A percentile compares a stretch with the other conserved stretches of the same genome.
These are phyloP conservation scores for Panopea generosa DNA, from an alignment of 2,888 invertebrate species.

Conservation along the genomic window DNA sequence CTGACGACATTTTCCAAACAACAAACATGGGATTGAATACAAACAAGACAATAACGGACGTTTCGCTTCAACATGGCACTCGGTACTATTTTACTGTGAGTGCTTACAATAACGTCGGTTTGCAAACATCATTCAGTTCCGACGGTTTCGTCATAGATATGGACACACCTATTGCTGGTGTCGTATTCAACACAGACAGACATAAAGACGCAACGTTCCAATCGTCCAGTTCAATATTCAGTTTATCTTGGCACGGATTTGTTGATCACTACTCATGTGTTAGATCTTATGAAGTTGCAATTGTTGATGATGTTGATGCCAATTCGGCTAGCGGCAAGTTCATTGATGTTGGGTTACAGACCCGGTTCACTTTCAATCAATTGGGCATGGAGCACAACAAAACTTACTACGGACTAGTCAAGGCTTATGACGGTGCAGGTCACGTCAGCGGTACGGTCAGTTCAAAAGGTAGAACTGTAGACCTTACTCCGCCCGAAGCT, in stretches of 20 bases:
- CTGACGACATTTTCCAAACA: neutral
- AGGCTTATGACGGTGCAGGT: conserved; percentile 37
- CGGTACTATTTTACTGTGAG: conserved; percentile 41
- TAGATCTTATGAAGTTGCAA: conserved; percentile 21
- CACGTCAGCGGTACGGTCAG: conserved; percentile 4
- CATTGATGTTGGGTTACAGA: conserved; percentile 19
- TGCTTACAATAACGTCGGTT: conserved; percentile 53
- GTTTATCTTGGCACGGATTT: conserved; percentile 53
- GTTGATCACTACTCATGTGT: conserved; percentile 54
- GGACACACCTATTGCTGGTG: conserved; percentile 34
- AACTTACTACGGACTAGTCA: conserved; percentile 27
- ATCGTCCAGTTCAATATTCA: neutral
- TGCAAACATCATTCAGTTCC: conserved; percentile 39
- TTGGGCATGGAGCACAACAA: conserved; percentile 20
- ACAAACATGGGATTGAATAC: conserved; percentile 22
- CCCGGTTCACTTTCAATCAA: conserved; percentile 13
- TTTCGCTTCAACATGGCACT: conserved; percentile 39
- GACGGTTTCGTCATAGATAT: conserved; percentile 53
- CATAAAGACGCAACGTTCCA: conserved; percentile 10
- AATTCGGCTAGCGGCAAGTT: conserved; percentile 5
- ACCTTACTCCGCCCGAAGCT: conserved; percentile 17
- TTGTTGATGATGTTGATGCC: conserved; percentile 9
- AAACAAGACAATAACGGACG: conserved; percentile 7
- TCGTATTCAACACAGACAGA: conserved; percentile 49
- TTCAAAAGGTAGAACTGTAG: conserved; percentile 13